Evolutionary conservation across 1,140 invertebrate species (phyloP).

Genomic region (Neodiprion fabricii): DNA sequence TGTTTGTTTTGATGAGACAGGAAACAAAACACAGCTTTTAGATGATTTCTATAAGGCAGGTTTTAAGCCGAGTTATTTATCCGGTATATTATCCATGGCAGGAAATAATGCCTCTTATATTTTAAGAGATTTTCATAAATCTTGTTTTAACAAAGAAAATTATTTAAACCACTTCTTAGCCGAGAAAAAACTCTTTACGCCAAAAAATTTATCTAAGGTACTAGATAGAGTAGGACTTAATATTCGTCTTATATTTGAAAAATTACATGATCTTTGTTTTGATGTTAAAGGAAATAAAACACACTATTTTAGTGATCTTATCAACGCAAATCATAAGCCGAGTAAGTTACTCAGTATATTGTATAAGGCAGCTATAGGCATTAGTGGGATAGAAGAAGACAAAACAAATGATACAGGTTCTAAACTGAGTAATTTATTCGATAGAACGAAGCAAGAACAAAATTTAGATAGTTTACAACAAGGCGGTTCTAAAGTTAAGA

Average conservation of each 20-base stretch:
- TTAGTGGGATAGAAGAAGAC: no score
- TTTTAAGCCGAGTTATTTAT: constrained; percentile 38
- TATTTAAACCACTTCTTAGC: constrained; percentile 34
- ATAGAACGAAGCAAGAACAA: no score
- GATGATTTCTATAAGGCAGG: constrained; percentile 37
- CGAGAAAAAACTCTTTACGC: constrained; percentile 35
- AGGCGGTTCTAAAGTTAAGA: no score
- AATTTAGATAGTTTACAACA: no score
- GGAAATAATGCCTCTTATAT: constrained; percentile 42
- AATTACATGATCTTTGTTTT: constrained; percentile 47
- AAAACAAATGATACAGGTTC: no score
- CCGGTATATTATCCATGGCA: constrained; percentile 38
- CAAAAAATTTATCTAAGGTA: constrained; percentile 36
- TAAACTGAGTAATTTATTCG: no score
- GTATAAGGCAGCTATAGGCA: no score
- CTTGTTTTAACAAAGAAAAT: constrained; percentile 39
- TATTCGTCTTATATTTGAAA: constrained; percentile 38
- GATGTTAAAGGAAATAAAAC: constrained; percentile 40
- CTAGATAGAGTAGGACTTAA: constrained; percentile 36
- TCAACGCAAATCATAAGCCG: constrained; percentile 27
- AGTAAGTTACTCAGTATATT: no score
- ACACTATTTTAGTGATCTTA: constrained; percentile 43
- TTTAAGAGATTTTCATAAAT: constrained; percentile 43
- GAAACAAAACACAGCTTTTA: constrained; percentile 36
- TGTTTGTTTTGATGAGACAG: constrained; percentile 41